A percentile compares a stretch with the other conserved stretches of the same genome.
phyloP scores from a whole-genome alignment of 2,797 vertebrate genomes.

The Gadopsis bispinosus region DNA sequence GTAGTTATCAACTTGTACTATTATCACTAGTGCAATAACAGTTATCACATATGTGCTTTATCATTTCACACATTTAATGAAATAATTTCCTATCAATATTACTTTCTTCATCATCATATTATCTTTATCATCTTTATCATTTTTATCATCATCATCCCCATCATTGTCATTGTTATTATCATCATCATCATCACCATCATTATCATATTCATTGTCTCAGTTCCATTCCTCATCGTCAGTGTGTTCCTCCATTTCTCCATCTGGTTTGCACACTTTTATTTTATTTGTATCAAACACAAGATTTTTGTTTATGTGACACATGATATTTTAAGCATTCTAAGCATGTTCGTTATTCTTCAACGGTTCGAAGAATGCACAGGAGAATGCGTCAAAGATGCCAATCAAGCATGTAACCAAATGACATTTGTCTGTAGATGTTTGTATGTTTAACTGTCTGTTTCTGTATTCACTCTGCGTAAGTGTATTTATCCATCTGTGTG shows the following conservation, averaged over 20 bases:
- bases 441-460: slow-evolving; percentile 75
- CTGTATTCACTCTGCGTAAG: slow-evolving; percentile 63
- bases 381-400: slow-evolving; percentile 74
- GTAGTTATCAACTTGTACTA: background rate
- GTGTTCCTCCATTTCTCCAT: slow-evolving; percentile 14
- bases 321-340: slow-evolving; percentile 75
- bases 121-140: background rate
- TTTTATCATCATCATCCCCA: background rate
- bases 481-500: slow-evolving; percentile 74
- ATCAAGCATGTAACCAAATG: slow-evolving; percentile 77
- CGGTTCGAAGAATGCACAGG: slow-evolving; percentile 74
- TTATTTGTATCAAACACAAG: slow-evolving; percentile 58
- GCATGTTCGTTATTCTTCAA: slow-evolving; percentile 81
- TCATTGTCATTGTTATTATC: background rate
- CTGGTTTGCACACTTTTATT: slow-evolving; percentile 46
- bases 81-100: background rate
- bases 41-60: background rate
- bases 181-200: slow-evolving; percentile 1
- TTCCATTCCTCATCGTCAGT: slow-evolving; percentile 20
- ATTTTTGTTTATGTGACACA: slow-evolving; percentile 68
- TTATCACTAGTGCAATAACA: background rate
- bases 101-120: slow-evolving; percentile 11
- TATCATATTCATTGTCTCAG: slow-evolving; percentile 11
- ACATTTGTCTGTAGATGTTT: slow-evolving; percentile 78
- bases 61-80: background rate